Evolutionary conservation across 2,797 vertebrate genomes (phyloP), one percentile per base, ranked within the genome.

Genomic region (Enteromius trimaculatus): DNA sequence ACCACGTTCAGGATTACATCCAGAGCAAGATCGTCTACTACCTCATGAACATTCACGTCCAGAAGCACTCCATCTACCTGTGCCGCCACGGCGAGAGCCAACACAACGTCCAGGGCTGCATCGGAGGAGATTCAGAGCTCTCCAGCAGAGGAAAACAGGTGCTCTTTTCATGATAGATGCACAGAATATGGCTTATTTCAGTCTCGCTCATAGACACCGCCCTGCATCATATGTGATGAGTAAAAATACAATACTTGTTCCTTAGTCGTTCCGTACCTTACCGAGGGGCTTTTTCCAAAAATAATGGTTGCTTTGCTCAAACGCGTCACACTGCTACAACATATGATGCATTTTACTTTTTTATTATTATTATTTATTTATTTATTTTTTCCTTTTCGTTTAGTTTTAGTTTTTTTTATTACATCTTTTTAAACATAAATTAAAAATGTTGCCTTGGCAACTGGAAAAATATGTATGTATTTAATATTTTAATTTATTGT

Each of bases 11-110:
- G 88, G 98, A 99, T 92, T 99, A 99, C 90, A 99, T 99, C 93
- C 98, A 99, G 90, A 99, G 98, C 84, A 98, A 98, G 89, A 99
- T 99, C 0, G 98, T 99, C 72, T 99, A 99, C 94, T 99, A 99
- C 94, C 96, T 99, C 84, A 99, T 99, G 98, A 99, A 99, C 90
- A 98, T 99, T 91, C 97, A 98, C 0, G 97, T 99, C 1, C 97
- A 98, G 90, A 97, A 96, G 0, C 97, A 98, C 83, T 97, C 97
- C 92, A 98, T 99, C 92, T 99, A 98, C 93, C 95, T 99, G 21
- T 99, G 97, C 90, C 95, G 98, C 17, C 98, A 99, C 0, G 98
- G 98, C 16, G 98, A 99, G 94, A 98, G 96, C 75, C 93, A 97
- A 9, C 94, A 96, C 91, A 98, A 99, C 21, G 72, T 95, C 8